Evolutionary conservation across 1,140 invertebrate species (phyloP), one percentile per base, ranked within the genome.

Genomic region (Drosophila micromelanica): DNA sequence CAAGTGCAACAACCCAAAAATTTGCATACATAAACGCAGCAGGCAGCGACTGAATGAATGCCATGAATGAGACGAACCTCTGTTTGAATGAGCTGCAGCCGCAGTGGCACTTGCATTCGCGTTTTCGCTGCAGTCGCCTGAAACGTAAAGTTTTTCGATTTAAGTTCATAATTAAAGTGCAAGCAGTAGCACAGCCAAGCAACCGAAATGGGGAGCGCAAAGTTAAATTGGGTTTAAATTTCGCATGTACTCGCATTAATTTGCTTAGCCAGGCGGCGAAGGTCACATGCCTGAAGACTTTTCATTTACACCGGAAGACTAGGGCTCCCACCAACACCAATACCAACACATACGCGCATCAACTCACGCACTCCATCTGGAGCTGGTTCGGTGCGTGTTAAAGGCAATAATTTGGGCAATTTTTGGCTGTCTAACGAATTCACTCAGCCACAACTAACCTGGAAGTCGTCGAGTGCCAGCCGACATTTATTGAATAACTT

Each of bases 111-210:
- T 12, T 8, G 13, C 15, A 20, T 32, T 20, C 30, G 27, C 51
- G 9, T 32, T 17, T 27, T 6, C 38, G 20, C 32, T 20, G 4
- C 7, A 17, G 30, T 46, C 37, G 35, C 30, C 67, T 78, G 78
- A 78, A 82, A 73, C 67, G 76, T 70, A 89, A 89, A 89, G 84
- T 89, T 89, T 89, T 89, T 89, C 84, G 85, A 89, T 89, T 89
- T 89, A 89, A 89, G 84, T 89, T 89, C 84, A 90, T 89, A 89
- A 89, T 89, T 89, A 89, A 89, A 90, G 87, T 78, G 69, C 63
- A 73, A 78, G 60, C 62, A 35, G 15, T 17, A 38, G 42, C 68
- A 72, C 35, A 57, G n/a, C 45, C 43, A 6, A 23, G 20, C 17
- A 17, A 2, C 17, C 1, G 71, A 46, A 42, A 11, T 45, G 48